These are phyloP conservation scores for Montipora efflorescens DNA, from an alignment of 64 coral and sea anemone species.

Conservation along the genomic window DNA sequence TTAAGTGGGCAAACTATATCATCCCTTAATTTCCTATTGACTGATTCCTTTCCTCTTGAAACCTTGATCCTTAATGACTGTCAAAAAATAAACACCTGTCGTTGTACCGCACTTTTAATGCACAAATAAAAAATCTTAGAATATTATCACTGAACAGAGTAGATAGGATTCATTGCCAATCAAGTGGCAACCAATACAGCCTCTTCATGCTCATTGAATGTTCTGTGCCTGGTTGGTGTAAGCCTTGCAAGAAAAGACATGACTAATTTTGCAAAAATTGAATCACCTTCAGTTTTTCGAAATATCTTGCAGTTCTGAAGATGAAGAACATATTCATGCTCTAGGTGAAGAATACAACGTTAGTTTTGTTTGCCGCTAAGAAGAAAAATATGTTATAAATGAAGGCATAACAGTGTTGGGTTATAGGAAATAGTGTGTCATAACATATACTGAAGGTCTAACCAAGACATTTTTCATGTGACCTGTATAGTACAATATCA, in stretches of 20 bases:
- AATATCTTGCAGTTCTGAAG: conserved; percentile 73
- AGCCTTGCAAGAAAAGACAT: conserved; percentile 65
- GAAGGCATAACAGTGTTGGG: conserved; percentile 54
- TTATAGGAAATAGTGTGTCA: conserved; percentile 68
- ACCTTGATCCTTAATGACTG: conserved; percentile 71
- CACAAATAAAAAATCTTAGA: conserved; percentile 64
- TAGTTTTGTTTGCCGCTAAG: conserved; percentile 62
- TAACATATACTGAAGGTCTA: conserved; percentile 65
- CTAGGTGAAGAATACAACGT: conserved; percentile 72
- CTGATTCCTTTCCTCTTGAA: conserved; percentile 57
- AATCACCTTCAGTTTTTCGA: conserved; percentile 68
- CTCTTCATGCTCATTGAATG: conserved; percentile 68
- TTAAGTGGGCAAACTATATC: conserved; percentile 65
- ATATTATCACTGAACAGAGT: conserved; percentile 59
- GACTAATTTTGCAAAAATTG: conserved; percentile 70
- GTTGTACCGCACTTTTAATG: conserved; percentile 47
- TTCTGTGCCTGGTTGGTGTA: conserved; percentile 72
- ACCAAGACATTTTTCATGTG: conserved; percentile 69
- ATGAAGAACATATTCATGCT: conserved; percentile 68
- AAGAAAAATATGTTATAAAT: conserved; percentile 53
- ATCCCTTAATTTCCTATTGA: conserved; percentile 68
- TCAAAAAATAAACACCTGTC: conserved; percentile 61
- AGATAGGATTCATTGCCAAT: conserved; percentile 63
- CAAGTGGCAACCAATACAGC: conserved; percentile 59
- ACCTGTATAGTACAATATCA: conserved; percentile 63